Base-by-base conservation (phyloP, 2,113 vertebrate genomes). In the Progne subis region DNA sequence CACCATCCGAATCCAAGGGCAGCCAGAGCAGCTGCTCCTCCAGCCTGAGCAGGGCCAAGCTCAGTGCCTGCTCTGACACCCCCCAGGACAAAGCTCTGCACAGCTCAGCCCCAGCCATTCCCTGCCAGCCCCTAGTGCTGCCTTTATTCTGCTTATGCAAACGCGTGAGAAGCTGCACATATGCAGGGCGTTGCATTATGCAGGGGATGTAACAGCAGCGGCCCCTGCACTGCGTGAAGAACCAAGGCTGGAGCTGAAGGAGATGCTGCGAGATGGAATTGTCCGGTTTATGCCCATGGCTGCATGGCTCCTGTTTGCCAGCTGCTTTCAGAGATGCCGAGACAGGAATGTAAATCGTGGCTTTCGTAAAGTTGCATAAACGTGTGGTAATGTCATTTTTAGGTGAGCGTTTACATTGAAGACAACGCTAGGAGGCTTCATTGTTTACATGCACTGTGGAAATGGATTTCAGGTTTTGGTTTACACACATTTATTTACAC, bases 371-470 rank as follows among this genome's bases (percentile, higher is more conserved):
- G 87, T 94, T 92, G 88, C 88, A 84, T 86, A 69, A 94, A 96
- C 79, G 74, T 59, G 82, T 71, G 43, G 91, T 76, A 94, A 88
- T 94, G 94, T 94, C 85, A 77, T 69, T 86, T 91, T 90, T 41
- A 82, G 89, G 88, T 88, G 76, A 88, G 90, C 86, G 49, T 91
- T 95, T 95, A 86, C 94, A 94, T 39, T 26, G 90, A 92, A 55
- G 77, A 43, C 65, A 94, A 70, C 81, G 69, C 55, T 65, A 21
- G 87, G 92, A 93, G 70, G 34, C 86, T 83, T 89, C 83, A 57
- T 81, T 96, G 95, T 96, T 96, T 95, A 87, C 90, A 81, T 37
- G 95, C 64, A 16, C 86, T 93, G 70, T 90, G 95, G 96, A 96
- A 95, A 95, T 93, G 93, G 91, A 86, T 95, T 95, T 88, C 85